These are phyloP conservation scores for Schizopygopsis malacanthus DNA, from an alignment of 2,797 vertebrate genomes.

Conservation along the genomic window DNA sequence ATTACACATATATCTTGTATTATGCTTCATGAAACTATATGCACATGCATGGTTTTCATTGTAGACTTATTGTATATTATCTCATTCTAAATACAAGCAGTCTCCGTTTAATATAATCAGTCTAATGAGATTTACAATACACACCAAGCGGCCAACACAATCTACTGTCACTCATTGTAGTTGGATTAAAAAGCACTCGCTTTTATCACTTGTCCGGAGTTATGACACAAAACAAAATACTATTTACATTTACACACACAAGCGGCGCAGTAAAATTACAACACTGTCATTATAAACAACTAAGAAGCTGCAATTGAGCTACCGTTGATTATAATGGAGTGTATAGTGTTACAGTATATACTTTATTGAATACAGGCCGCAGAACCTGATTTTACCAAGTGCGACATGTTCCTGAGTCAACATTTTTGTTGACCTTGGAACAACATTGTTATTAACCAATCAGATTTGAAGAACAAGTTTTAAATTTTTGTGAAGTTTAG, in stretches of 20 bases:
- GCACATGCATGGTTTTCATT: background rate
- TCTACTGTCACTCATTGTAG: no score
- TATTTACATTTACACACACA: background rate
- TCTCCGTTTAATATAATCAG: background rate
- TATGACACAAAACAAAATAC: background rate
- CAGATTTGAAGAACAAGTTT: no score
- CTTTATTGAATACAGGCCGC: background rate
- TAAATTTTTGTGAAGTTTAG: no score
- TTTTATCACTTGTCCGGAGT: no score
- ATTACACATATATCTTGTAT: background rate
- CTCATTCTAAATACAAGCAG: background rate
- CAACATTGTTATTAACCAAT: no score
- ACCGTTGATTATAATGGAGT: background rate
- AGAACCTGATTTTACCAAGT: no score
- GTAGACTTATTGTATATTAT: background rate
- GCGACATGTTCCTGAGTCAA: no score
- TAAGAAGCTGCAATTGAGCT: background rate
- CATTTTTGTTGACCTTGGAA: no score
- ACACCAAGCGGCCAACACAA: background rate
- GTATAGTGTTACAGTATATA: background rate
- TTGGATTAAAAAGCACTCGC: background rate
- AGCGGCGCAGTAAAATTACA: background rate
- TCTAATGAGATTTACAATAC: background rate
- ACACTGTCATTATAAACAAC: background rate
- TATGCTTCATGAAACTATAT: background rate